Conservation (phyloP, 30 jellyfish, hydroid and myxozoan genomes). For the Aurelia aurita region DNA sequence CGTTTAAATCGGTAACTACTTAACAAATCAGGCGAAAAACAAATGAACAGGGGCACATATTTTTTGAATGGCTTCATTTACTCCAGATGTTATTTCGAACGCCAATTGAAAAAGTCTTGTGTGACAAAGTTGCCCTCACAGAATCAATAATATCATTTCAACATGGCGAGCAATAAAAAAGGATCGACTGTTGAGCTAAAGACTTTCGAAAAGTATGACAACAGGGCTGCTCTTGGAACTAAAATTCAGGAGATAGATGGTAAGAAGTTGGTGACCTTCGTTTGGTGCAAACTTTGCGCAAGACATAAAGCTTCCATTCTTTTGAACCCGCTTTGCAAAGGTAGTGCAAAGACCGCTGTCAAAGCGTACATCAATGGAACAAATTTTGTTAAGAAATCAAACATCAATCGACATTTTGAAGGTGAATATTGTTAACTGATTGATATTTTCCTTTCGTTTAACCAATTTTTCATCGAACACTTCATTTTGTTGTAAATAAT, state of each 20-base stretch:
- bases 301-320: conserved; percentile 42
- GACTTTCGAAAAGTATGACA: conserved; percentile 45
- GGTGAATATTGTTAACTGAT: conserved; percentile 19
- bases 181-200: conserved; percentile 43
- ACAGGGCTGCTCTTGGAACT: conserved; percentile 29
- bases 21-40: too few relatives aligned
- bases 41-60: too few relatives aligned
- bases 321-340: conserved; percentile 41
- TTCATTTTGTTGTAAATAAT: neutral
- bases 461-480: neutral
- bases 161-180: conserved; percentile 32
- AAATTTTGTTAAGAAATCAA: conserved; percentile 43
- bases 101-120: too few relatives aligned
- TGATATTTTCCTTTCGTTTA: neutral
- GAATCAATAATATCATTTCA: neutral
- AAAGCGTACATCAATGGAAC: conserved; percentile 56
- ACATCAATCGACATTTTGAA: conserved; percentile 39
- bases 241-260: conserved; percentile 38
- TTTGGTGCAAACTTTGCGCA: conserved; percentile 73
- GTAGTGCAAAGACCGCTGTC: conserved; percentile 53
- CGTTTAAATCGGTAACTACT: too few relatives aligned
- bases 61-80: too few relatives aligned
- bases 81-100: too few relatives aligned
- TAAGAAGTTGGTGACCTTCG: conserved; percentile 42
- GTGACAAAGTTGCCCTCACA: too few relatives aligned